A percentile compares a stretch with the other conserved stretches of the same genome.
Evolutionary conservation across 1,140 invertebrate genomes (phyloP).

Genomic region (Drosophila mauritiana): DNA sequence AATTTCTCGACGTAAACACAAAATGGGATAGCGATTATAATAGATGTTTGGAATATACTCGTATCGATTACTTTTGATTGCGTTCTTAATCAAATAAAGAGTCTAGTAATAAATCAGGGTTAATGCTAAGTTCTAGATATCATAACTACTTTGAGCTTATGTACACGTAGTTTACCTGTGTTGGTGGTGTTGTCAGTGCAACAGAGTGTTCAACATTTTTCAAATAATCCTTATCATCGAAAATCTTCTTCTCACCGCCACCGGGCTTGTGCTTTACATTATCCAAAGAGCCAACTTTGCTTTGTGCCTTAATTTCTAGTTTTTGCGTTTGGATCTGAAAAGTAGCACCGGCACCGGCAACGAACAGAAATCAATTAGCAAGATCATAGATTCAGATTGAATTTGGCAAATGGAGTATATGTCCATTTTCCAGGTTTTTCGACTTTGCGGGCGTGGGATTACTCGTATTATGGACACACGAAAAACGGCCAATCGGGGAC

Average conservation of each 20-base stretch:
- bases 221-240: constrained; percentile 97
- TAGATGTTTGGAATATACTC: constrained; percentile 9
- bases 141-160: constrained; percentile 44
- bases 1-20: constrained; percentile 78
- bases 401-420: constrained; percentile 14
- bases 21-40: constrained; percentile 66
- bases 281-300: constrained; percentile 95
- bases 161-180: constrained; percentile 83
- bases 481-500: constrained; percentile 59
- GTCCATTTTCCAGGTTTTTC: constrained; percentile 17
- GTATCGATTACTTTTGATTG: constrained; percentile 9
- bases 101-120: constrained; percentile 53
- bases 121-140: constrained; percentile 23
- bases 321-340: constrained; percentile 94
- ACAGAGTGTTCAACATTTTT: constrained; percentile 86
- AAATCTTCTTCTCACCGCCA: constrained; percentile 96
- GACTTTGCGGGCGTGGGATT: constrained; percentile 13
- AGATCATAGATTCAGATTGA: constrained; percentile 29
- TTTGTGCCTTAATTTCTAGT: constrained; percentile 93
- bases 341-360: constrained; percentile 77
- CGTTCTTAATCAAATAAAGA: constrained; percentile 47
- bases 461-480: constrained; percentile 36
- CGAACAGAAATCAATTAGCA: constrained; percentile 78
- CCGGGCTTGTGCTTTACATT: constrained; percentile 97
- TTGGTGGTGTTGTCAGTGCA: constrained; percentile 84